Percentiles rank a stretch among this genome's conserved stretches.
phyloP scores from a whole-genome alignment of 1,140 invertebrate genomes.

The Scaptomyza pallida region DNA sequence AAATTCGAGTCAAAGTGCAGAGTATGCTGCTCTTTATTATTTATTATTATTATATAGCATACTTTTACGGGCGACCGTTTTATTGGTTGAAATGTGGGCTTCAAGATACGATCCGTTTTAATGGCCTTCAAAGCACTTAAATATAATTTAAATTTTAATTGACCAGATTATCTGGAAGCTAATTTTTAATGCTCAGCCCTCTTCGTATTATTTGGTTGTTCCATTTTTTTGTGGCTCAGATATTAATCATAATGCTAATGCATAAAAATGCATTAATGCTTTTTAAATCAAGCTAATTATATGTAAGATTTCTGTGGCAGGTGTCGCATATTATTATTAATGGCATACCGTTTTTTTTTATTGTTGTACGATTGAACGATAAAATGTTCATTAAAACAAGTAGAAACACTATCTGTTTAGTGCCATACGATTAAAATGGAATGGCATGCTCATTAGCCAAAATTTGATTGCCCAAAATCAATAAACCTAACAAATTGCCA shows the following conservation, averaged over 20 bases:
- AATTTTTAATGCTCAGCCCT: neutral
- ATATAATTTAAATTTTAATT: constrained; percentile 19
- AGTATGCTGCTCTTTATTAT: too few species aligned
- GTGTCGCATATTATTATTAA: constrained; percentile 1
- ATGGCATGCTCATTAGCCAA: constrained; percentile 2
- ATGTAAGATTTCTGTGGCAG: neutral
- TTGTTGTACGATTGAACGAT: neutral
- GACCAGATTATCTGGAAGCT: constrained; percentile 6
- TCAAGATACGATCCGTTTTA: constrained; percentile 1
- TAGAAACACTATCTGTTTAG: neutral
- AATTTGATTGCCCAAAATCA: constrained; percentile 3
- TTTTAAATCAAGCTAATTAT: constrained; percentile 5
- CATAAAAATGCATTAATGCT: neutral
- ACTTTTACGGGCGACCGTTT: neutral
- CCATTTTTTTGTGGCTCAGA: neutral
- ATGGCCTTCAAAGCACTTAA: constrained; percentile 6
- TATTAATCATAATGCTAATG: neutral
- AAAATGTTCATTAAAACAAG: constrained; percentile 4
- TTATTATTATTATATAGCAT: constrained; percentile 1
- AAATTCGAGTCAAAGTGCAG: neutral
- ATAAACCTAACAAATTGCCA: neutral
- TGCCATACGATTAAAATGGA: neutral
- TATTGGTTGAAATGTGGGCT: neutral
- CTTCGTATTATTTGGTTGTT: too few species aligned
- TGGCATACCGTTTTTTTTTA: too few species aligned